These are phyloP conservation scores for Nematopogon swammerdamellus DNA, from an alignment of 2,888 invertebrate species.

Conservation along the genomic window DNA sequence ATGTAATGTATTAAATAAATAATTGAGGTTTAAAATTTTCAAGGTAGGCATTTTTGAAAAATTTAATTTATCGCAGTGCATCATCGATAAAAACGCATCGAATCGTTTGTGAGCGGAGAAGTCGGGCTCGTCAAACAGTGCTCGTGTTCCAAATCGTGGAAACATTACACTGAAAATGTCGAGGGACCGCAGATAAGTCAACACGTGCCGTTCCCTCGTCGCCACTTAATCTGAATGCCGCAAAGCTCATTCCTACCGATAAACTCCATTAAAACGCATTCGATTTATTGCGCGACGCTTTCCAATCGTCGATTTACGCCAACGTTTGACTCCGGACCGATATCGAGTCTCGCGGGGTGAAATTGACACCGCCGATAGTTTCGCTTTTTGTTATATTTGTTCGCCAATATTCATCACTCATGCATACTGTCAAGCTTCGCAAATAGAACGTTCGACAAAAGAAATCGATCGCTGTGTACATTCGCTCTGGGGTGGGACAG, in stretches of 20 bases:
- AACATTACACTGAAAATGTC: constrained; percentile 47
- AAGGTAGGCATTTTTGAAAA: too few species aligned
- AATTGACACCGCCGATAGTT: constrained; percentile 50
- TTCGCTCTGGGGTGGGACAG: background rate
- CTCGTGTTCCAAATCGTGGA: background rate
- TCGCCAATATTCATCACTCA: constrained; percentile 56
- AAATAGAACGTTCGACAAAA: constrained; percentile 29
- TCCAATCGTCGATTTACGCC: constrained; percentile 42
- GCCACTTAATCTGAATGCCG: constrained; percentile 56
- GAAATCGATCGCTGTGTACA: background rate
- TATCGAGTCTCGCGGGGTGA: constrained; percentile 18
- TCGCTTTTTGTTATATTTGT: constrained; percentile 55
- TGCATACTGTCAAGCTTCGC: constrained; percentile 45
- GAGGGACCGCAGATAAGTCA: constrained; percentile 46
- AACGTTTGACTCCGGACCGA: background rate
- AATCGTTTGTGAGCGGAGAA: too few species aligned
- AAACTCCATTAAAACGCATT: constrained; percentile 56
- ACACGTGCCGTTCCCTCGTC: constrained; percentile 48
- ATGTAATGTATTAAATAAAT: too few species aligned
- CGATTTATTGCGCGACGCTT: constrained; percentile 55
- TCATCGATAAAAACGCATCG: too few species aligned
- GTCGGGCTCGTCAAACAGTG: too few species aligned
- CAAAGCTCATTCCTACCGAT: constrained; percentile 46
- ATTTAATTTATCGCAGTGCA: too few species aligned
- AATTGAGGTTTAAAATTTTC: too few species aligned